phyloP scores from a whole-genome alignment of 2,797 vertebrate species.

The Pyrocephalus nanus region DNA sequence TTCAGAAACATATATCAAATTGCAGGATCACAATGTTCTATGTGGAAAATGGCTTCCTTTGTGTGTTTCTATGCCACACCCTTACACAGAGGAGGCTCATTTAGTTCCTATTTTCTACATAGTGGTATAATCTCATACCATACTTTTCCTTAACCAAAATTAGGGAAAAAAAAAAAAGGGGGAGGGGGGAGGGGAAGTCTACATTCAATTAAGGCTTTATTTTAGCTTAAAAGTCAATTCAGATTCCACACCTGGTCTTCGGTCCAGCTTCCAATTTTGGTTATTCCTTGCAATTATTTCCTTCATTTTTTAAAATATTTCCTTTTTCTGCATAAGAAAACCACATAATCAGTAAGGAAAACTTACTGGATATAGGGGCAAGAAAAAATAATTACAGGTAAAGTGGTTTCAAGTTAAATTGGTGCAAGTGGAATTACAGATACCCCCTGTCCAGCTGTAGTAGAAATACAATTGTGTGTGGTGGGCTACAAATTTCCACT shows the following conservation, averaged over 20 bases:
- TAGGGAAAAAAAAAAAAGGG: neutral
- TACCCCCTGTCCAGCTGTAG: neutral
- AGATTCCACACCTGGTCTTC: neutral
- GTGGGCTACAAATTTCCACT: neutral
- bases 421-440: neutral
- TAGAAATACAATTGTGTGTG: neutral
- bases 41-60: neutral
- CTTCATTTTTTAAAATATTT: constrained; percentile 1
- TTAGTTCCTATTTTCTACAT: neutral
- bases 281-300: neutral
- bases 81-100: neutral
- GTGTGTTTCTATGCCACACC: neutral
- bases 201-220: neutral
- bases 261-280: neutral
- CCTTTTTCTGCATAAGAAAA: neutral
- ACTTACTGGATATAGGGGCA: neutral
- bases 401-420: constrained; percentile 7
- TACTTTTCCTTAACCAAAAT: neutral
- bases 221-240: neutral
- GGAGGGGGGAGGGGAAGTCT: fast-evolving
- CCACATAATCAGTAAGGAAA: neutral
- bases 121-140: neutral
- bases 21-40: neutral
- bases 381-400: neutral
- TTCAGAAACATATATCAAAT: neutral